These are phyloP conservation scores for Tachuris rubrigastra DNA, from an alignment of 2,113 vertebrate species.

Conservation along the genomic window DNA sequence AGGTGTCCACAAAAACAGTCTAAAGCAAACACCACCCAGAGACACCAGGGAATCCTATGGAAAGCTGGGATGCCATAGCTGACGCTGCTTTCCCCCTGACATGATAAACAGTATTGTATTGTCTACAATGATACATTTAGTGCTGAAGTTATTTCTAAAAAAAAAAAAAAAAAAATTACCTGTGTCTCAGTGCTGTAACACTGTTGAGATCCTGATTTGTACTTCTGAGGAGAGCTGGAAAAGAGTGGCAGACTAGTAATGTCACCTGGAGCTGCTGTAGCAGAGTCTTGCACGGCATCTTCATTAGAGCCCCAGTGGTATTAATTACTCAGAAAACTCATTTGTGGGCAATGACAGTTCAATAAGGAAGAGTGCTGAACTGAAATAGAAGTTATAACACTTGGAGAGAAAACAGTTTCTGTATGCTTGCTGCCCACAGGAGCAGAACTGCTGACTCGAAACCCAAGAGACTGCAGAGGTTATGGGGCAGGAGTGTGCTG, in stretches of 20 bases:
- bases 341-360: not conserved
- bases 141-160: not conserved
- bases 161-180: not conserved
- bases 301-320: not conserved
- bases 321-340: conserved; percentile 1
- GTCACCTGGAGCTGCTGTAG: not conserved
- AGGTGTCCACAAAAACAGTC: not conserved
- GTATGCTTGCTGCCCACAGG: not conserved
- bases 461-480: not conserved
- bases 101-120: not conserved
- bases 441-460: not conserved
- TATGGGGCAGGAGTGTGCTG: not conserved
- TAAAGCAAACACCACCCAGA: not conserved
- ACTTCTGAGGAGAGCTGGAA: not conserved
- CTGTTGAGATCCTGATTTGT: not conserved
- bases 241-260: not conserved
- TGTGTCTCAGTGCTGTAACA: not conserved
- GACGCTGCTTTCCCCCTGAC: not conserved
- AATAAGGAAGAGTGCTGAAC: not conserved
- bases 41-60: not conserved
- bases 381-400: not conserved
- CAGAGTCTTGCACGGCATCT: not conserved
- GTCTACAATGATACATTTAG: not conserved
- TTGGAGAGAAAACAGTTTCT: not conserved
- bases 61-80: not conserved